A percentile compares a stretch with the other conserved stretches of the same genome.
These are phyloP conservation scores for Chymomyza procnemis DNA, from an alignment of 2,888 invertebrate genomes.

Conservation along the genomic window DNA sequence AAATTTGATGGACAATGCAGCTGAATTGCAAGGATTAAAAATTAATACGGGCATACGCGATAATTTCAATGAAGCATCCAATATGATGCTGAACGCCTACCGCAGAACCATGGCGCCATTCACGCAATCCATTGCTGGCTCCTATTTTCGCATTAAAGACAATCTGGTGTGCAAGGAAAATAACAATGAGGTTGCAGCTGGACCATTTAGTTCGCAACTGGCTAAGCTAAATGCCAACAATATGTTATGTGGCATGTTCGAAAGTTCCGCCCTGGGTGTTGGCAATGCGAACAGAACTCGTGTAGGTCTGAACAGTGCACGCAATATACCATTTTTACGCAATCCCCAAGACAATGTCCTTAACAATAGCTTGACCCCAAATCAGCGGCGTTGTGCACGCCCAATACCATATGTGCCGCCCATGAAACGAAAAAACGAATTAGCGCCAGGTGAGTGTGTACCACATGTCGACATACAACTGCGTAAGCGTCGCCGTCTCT, in stretches of 20 bases:
- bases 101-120: conserved; percentile 76
- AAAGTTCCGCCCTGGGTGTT: conserved; percentile 72
- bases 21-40: conserved; percentile 40
- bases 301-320: conserved; percentile 41
- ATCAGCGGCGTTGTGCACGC: conserved; percentile 52
- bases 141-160: conserved; percentile 72
- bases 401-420: conserved; percentile 58
- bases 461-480: conserved; percentile 7
- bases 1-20: conserved; percentile 74
- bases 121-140: conserved; percentile 71
- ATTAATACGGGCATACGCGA: conserved; percentile 7
- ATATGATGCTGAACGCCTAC: conserved; percentile 74
- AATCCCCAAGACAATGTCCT: conserved; percentile 53
- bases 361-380: not conserved
- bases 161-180: conserved; percentile 48
- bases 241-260: conserved; percentile 70
- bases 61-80: conserved; percentile 62
- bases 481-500: conserved; percentile 35
- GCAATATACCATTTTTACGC: conserved; percentile 75
- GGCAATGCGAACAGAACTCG: conserved; percentile 28
- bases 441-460: not conserved
- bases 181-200: conserved; percentile 44
- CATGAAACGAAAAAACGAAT: conserved; percentile 56
- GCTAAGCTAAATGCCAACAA: conserved; percentile 70
- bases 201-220: conserved; percentile 75